Base-by-base conservation (phyloP, 1,140 invertebrate species). In the Ips nitidus region DNA sequence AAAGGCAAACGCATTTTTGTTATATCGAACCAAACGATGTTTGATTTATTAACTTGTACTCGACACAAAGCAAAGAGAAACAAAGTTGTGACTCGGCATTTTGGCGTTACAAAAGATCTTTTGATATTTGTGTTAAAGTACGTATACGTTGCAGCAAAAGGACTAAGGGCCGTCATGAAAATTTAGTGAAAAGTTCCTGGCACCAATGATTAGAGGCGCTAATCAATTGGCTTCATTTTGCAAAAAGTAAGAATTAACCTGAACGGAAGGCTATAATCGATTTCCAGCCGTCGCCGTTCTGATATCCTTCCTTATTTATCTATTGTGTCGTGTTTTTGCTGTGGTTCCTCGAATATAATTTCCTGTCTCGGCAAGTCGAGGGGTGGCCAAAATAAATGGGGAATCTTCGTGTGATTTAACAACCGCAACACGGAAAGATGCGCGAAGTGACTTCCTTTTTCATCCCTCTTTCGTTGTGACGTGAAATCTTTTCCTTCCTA, bases 1-100 rank as follows among this genome's bases (percentile, higher is more conserved):
- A 38, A 56, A 56, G 53, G 53, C 53, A 56, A 56, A 56, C 53
- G 22, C 22, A 56, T 56, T 56, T 56, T n/a, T 56, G 53, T 56
- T 56, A 39, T 56, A 37, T 50, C 6, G 22, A 22, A 22, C 37
- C 7, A 7, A 56, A 36, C 7, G 53, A 56, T 56, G 39, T 38
- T 36, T 56, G 53, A 56, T 56, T 56, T 56, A 56, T 56, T 56
- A 22, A 56, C 22, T 56, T 56, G 22, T 7, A 50, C 22, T 50
- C 47, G 53, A 39, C 53, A 56, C 53, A 56, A 56, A 56, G 53
- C 53, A 56, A 56, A 56, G n/a, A 39, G 22, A 56, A 56, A 6
- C 7, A 36, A 37, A 7, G 22, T 7, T 40, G 6, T 56, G 53
- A 56, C 22, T 40, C 4, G 53, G 53, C 53, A 56, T 38, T 56